Evolutionary conservation across 37 sponge, comb jelly and placozoan genomes (phyloP), one percentile per base, ranked within the genome.

Genomic region (Axinella damicornis): DNA sequence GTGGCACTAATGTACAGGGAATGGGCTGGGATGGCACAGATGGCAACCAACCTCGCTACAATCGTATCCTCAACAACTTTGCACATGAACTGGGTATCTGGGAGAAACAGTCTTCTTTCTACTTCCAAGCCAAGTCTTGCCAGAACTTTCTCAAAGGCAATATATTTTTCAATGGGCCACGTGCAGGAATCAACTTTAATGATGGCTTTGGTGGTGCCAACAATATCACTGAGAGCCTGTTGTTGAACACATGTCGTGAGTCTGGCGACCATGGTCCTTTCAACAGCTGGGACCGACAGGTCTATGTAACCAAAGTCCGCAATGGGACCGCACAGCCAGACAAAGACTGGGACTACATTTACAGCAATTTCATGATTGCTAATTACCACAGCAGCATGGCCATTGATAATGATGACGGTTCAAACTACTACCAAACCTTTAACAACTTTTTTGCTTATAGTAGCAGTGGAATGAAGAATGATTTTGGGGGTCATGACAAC

Each of bases 151-250:
- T 84, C 46, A 57, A 15, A 22, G 87, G 78, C 21, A 87, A 87
- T 56, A 73, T 87, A 14, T 87, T 76, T 68, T 87, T 79, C 82
- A 87, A 87, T 67, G 81, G 88, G 36, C 88, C 88, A 2, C 63
- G 88, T 21, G 88, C 82, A 5, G 89, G 89, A 5, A 82, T 89
- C n/a, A n/a, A n/a, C n/a, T n/a, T n/a, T n/a, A n/a, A n/a, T n/a
- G n/a, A n/a, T n/a, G n/a, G n/a, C n/a, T 89, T 89, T 77, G 89
- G 89, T 38, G 89, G 83, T 16, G 83, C 59, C 19, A 71, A 71
- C 30, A 1, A 24, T 28, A 32, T 87, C 41, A 27, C 57, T 15
- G 54, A 71, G 19, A 86, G 79, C 57, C 65, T 86, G 54, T 11
- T 79, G 65, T 86, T 86, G 80, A 86, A 86, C 36, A 34, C 27